A percentile compares a stretch with the other conserved stretches of the same genome.
These are phyloP conservation scores for Caenorhabditis sp. DNA, from an alignment of 2,888 invertebrate genomes.

Conservation along the genomic window DNA sequence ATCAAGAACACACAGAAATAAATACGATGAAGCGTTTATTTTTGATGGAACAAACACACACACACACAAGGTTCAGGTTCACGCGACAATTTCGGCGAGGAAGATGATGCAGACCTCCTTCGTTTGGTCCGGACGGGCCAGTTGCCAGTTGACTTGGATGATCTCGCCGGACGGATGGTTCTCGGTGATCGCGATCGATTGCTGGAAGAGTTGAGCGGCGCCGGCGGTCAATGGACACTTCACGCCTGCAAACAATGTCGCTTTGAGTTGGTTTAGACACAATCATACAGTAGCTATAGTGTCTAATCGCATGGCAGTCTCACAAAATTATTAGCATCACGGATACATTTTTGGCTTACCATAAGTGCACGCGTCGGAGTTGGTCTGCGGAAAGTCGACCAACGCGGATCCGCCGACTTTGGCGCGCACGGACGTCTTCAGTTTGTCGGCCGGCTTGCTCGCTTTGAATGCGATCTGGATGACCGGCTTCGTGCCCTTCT, in stretches of 20 bases:
- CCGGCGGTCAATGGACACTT: constrained; percentile 38
- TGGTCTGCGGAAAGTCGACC: constrained; percentile 63
- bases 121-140: constrained; percentile 52
- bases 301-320: no score
- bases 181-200: constrained; percentile 44
- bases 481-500: constrained; percentile 38
- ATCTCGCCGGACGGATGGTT: constrained; percentile 42
- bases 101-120: constrained; percentile 72
- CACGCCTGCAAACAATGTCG: constrained; percentile 23
- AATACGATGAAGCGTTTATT: not conserved
- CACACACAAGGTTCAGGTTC: no score
- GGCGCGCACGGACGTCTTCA: constrained; percentile 61
- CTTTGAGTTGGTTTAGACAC: not conserved
- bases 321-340: no score
- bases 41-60: not conserved
- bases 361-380: constrained; percentile 60
- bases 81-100: constrained; percentile 67
- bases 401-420: constrained; percentile 62
- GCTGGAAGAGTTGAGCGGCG: constrained; percentile 32
- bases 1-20: not conserved
- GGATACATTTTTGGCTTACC: no score
- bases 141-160: constrained; percentile 72
- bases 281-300: no score
- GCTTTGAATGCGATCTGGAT: constrained; percentile 51
- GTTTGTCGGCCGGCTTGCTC: constrained; percentile 14